Evolutionary conservation across 2,113 vertebrate species (phyloP).

Genomic region (Rhizomys pruinosus): DNA sequence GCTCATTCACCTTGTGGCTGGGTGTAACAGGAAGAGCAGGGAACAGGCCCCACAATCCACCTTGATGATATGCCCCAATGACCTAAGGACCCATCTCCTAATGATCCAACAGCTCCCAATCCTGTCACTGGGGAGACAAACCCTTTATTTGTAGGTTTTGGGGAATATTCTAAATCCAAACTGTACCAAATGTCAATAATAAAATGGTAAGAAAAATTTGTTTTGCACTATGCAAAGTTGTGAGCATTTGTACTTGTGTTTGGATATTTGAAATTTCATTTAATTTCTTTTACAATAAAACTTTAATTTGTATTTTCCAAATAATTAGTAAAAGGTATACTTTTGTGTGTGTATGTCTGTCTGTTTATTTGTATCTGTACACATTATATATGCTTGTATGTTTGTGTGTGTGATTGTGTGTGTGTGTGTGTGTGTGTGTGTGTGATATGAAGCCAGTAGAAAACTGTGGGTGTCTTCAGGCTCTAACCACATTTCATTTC

Average conservation of each 20-base stretch:
- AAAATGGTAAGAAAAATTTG: not conserved
- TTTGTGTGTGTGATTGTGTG: not conserved
- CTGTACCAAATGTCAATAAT: not conserved
- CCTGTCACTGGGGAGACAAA: not conserved
- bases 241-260: not conserved
- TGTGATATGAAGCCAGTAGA: not conserved
- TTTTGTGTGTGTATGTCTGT: not conserved
- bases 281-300: not conserved
- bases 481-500: not conserved
- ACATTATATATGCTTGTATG: not conserved
- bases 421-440: not conserved
- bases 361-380: not conserved
- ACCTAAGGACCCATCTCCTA: not conserved
- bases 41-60: too few relatives aligned
- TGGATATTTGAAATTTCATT: not conserved
- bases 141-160: not conserved
- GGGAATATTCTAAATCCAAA: not conserved
- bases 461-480: not conserved
- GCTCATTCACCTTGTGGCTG: too few relatives aligned
- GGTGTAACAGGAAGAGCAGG: not conserved
- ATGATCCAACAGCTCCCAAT: too few relatives aligned
- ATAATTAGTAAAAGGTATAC: not conserved
- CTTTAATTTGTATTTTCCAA: slow-evolving; percentile 18
- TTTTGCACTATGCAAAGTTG: not conserved
- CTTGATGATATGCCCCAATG: not conserved